Evolutionary conservation across 2,888 invertebrate species (phyloP).

Genomic region (Hypercompe scribonia): DNA sequence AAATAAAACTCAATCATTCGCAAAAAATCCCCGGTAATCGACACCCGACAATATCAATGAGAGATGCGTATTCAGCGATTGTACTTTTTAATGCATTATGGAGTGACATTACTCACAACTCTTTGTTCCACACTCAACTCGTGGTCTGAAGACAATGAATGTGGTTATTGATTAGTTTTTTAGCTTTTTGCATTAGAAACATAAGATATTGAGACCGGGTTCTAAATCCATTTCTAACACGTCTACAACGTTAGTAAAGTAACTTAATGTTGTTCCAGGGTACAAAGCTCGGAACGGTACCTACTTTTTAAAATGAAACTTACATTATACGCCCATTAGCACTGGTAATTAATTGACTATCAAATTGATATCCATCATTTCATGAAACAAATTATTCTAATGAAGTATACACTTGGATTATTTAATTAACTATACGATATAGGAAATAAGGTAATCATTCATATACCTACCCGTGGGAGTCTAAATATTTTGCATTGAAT

Average conservation of each 20-base stretch:
- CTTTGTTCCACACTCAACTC: conserved; percentile 41
- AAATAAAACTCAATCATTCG: conserved; percentile 86
- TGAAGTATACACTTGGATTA: background rate
- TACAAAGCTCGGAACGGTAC: background rate
- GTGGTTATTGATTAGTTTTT: conserved; percentile 23
- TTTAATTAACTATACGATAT: background rate
- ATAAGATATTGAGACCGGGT: background rate
- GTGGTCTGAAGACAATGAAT: conserved; percentile 37
- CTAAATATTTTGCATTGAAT: background rate
- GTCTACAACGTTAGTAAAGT: background rate
- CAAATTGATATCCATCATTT: background rate
- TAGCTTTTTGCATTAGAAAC: conserved; percentile 13
- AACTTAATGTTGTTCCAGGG: background rate
- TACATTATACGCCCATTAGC: background rate
- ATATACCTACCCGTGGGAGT: background rate
- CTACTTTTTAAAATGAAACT: background rate
- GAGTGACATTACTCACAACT: conserved; percentile 54
- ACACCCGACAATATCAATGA: conserved; percentile 80
- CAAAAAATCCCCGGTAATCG: conserved; percentile 83
- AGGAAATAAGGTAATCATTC: background rate
- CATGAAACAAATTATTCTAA: background rate
- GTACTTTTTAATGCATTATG: conserved; percentile 60
- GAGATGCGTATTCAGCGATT: conserved; percentile 66
- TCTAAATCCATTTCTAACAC: background rate
- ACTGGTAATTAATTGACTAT: background rate